These are phyloP conservation scores for Pholis gunnellus DNA, from an alignment of 2,113 vertebrate species.

Conservation along the genomic window DNA sequence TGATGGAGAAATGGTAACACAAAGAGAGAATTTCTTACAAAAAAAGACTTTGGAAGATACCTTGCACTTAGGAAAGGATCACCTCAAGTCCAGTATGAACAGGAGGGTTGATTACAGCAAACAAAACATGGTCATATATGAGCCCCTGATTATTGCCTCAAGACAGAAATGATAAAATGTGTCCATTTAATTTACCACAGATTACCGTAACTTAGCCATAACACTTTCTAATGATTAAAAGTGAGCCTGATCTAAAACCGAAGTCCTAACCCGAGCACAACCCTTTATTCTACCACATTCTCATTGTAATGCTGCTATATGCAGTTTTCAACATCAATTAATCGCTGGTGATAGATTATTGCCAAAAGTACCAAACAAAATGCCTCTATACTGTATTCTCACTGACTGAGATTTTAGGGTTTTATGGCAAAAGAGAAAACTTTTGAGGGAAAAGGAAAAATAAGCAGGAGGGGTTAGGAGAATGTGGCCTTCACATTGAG, in stretches of 20 bases:
- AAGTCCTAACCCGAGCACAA: neutral
- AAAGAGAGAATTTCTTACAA: neutral
- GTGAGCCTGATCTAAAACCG: neutral
- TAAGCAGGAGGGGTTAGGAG: conserved; percentile 1
- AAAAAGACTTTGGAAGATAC: too few relatives aligned
- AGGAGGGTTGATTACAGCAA: too few relatives aligned
- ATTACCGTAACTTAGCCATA: neutral
- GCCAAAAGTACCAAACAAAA: neutral
- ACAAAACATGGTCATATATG: neutral
- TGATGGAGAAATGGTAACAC: neutral
- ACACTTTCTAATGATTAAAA: neutral
- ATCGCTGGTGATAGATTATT: neutral
- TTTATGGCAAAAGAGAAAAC: conserved; percentile 13
- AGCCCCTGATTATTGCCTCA: neutral
- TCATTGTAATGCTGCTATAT: neutral
- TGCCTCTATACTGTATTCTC: neutral
- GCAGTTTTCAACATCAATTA: neutral
- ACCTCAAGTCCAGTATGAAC: neutral
- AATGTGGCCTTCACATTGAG: conserved; percentile 24
- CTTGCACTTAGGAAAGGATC: neutral
- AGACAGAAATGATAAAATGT: neutral
- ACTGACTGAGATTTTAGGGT: neutral
- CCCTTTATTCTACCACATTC: neutral
- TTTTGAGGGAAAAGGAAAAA: neutral
- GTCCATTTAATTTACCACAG: neutral